Percentiles rank a stretch among this genome's conserved stretches.
phyloP scores from a whole-genome alignment of 2,113 vertebrate genomes.

The Myrmecophaga tridactyla region DNA sequence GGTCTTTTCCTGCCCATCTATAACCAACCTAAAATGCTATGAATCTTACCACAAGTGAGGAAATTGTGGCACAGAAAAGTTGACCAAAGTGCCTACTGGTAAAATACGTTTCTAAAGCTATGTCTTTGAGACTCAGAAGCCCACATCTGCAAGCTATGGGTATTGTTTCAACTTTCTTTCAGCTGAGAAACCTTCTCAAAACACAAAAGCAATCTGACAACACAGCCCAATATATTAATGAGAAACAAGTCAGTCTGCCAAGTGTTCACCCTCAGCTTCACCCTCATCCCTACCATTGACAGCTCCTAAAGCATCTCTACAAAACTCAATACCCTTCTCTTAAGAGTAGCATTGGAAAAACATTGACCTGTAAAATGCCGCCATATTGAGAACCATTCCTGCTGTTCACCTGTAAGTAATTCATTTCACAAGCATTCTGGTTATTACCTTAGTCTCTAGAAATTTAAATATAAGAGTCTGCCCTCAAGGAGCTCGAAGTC shows the following conservation, averaged over 20 bases:
- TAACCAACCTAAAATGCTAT: not conserved
- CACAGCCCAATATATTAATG: not conserved
- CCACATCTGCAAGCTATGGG: not conserved
- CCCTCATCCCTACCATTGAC: not conserved
- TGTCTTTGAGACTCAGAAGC: not conserved
- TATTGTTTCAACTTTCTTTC: slow-evolving; percentile 11
- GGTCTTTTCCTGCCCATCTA: not conserved
- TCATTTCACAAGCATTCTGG: slow-evolving; percentile 63
- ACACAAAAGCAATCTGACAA: not conserved
- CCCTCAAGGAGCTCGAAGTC: not conserved
- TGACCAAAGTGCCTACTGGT: not conserved
- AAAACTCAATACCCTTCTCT: not conserved
- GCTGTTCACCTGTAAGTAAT: slow-evolving; percentile 70
- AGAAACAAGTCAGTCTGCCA: not conserved
- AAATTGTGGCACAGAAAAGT: not conserved
- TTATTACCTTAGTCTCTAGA: not conserved
- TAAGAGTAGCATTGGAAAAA: slow-evolving; percentile 8
- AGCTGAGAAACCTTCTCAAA: not conserved
- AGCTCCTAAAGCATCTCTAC: not conserved
- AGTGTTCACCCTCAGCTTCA: not conserved
- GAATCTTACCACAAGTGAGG: not conserved
- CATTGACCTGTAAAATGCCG: slow-evolving; percentile 50
- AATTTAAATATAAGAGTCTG: slow-evolving; percentile 44
- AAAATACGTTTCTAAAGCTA: not conserved
- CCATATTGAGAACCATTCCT: not conserved